Percentiles rank a stretch among this genome's conserved stretches.
These are phyloP conservation scores for Meiosimyza decipiens DNA, from an alignment of 2,888 invertebrate species.

Conservation along the genomic window DNA sequence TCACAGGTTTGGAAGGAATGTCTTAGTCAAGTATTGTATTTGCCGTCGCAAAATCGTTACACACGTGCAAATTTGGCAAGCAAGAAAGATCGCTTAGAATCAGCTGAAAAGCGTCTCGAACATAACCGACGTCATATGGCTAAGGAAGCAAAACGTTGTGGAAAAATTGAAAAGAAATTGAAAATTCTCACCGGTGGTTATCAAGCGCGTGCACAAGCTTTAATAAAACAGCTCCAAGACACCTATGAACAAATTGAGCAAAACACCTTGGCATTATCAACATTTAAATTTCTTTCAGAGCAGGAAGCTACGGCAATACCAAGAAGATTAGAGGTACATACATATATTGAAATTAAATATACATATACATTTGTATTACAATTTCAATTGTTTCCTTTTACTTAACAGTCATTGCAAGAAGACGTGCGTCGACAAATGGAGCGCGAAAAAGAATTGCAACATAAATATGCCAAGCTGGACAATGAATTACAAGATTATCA, in stretches of 20 bases:
- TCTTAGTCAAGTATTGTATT: slow-evolving; percentile 88
- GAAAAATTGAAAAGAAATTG: slow-evolving; percentile 97
- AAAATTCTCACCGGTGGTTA: slow-evolving; percentile 95
- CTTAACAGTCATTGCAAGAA: slow-evolving; percentile 81
- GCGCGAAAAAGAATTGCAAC: slow-evolving; percentile 88
- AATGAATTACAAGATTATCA: slow-evolving; percentile 70
- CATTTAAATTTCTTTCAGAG: slow-evolving; percentile 88
- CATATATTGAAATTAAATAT: slow-evolving; percentile 34
- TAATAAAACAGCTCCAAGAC: slow-evolving; percentile 89
- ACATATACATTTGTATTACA: slow-evolving; percentile 8
- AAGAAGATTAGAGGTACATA: slow-evolving; percentile 81
- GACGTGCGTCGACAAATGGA: slow-evolving; percentile 93
- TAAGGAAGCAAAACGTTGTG: slow-evolving; percentile 94
- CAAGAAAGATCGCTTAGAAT: slow-evolving; percentile 95
- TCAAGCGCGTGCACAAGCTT: slow-evolving; percentile 82
- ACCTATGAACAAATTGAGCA: slow-evolving; percentile 92
- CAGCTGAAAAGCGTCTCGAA: slow-evolving; percentile 90
- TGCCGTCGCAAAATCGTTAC: slow-evolving; percentile 92
- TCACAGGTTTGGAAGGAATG: slow-evolving; percentile 98
- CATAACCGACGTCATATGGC: slow-evolving; percentile 96
- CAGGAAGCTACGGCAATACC: slow-evolving; percentile 93
- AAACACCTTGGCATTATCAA: slow-evolving; percentile 86
- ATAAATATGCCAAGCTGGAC: slow-evolving; percentile 81
- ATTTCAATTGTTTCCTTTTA: background rate
- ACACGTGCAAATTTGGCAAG: slow-evolving; percentile 94